Evolutionary conservation across 1,140 invertebrate species (phyloP), one percentile per base, ranked within the genome.

Genomic region (Proctacanthus coquilletti): DNA sequence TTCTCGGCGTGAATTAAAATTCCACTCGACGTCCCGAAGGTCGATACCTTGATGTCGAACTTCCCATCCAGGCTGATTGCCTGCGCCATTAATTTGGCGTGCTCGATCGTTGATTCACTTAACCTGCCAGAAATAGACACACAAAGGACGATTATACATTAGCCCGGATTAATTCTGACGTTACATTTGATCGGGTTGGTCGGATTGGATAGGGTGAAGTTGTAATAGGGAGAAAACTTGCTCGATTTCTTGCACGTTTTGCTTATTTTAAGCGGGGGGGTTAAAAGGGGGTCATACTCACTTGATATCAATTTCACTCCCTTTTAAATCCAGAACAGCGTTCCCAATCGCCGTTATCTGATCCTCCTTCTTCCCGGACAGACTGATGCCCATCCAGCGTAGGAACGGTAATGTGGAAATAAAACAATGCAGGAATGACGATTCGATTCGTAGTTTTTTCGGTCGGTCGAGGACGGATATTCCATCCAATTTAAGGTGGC

Each of bases 251-350:
- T n/a, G n/a, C n/a, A n/a, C n/a, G n/a, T n/a, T n/a, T n/a, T n/a
- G n/a, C n/a, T n/a, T n/a, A n/a, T n/a, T n/a, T n/a, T n/a, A n/a
- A n/a, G n/a, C n/a, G n/a, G n/a, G n/a, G n/a, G n/a, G n/a, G n/a
- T n/a, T n/a, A n/a, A n/a, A n/a, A n/a, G n/a, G n/a, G n/a, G n/a
- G n/a, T n/a, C n/a, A n/a, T 29, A 34, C 40, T 36, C 23, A 45
- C 43, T 41, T 42, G 14, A 45, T 42, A 39, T 45, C 43, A 15
- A 45, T 45, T 39, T 45, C 43, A 34, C 31, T 25, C 20, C 40
- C 38, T 18, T 39, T 39, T 13, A 45, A 15, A 18, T 45, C 40
- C 11, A 36, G 18, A 8, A 45, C 36, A 15, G 40, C 33, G 32
- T 45, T 45, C 30, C 43, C 43, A 21, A 42, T 45, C 8, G 41